Base-by-base conservation (phyloP, 2,888 invertebrate genomes). In the Hyalella azteca region DNA sequence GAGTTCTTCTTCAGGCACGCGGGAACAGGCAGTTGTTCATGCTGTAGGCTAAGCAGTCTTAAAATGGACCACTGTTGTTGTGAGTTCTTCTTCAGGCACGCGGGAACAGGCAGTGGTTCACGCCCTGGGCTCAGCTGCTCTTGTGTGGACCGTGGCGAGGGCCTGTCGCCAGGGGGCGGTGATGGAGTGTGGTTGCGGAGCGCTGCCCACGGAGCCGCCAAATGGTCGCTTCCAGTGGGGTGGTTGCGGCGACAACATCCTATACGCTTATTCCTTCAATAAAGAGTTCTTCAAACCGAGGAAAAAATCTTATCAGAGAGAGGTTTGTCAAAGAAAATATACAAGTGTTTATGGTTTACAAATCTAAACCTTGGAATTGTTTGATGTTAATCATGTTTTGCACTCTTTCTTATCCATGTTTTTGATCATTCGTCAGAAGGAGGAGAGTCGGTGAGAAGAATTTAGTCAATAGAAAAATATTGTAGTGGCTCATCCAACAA, bases 61-160 rank as follows among this genome's bases (percentile, higher is more conserved):
- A 73, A 91, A 93, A 77, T 93, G 93, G 90, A 91, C 93, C 22
- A n/a, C n/a, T n/a, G n/a, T n/a, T n/a, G n/a, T n/a, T n/a, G n/a
- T n/a, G n/a, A n/a, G n/a, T n/a, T n/a, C n/a, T n/a, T 0, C 49
- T 86, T 15, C 88, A 95, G 95, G 94, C 77, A 95, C 95, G 22
- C 90, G 93, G 82, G 95, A 95, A 87, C 95, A 95, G 88, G 94
- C 94, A 0, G 94, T 93, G 88, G 94, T 94, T 36, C 93, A 94
- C 88, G 94, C 94, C 3, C 91, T 95, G 88, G 92, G 94, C 29
- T 92, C 94, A 0, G 94, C 95, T 1, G 92, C 94, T 26, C 89
- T 95, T 73, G 91, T 93, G 77, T 93, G 93, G 90, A 91, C 93
- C 22, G 90, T 95, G 85, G 93, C 94, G 7, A 90, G 93, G 82